Evolutionary conservation across 2,113 vertebrate species (phyloP), one percentile per base, ranked within the genome.

Genomic region (Alosa alosa): DNA sequence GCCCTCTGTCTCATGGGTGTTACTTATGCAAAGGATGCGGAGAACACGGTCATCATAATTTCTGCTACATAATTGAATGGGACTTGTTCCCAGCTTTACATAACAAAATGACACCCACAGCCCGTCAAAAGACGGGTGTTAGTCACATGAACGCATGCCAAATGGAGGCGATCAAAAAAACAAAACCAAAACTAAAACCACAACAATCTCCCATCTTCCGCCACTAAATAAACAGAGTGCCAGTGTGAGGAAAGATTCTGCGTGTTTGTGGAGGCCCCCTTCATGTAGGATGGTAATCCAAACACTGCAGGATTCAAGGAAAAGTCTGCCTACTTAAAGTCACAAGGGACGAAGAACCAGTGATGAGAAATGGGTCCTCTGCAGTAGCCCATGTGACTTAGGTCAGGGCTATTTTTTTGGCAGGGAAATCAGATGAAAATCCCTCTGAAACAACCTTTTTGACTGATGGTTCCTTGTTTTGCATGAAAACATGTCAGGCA

Each of bases 351-450:
- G 11, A 78, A 13, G 11, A 78, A 78, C 72, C 36, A 41, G 72
- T 17, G 31, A 78, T 78, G 72, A 39, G 72, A 78, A 78, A 78
- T 39, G 31, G 31, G 72, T 39, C 36, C n/a, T 15, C 31, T 78
- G 72, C 10, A 78, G 36, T 15, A 78, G 31, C 13, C 64, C 25
- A 36, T 36, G 31, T 75, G 68, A 75, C 68, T 39, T 39, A 39
- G 36, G 36, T 78, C 31, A 17, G 10, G 31, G 36, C 31, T 36
- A n/a, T 15, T 36, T 78, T 31, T 39, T 13, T 10, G 72, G 72
- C 72, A 78, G 72, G 36, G 36, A 36, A 78, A 78, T 78, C 31
- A 78, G 25, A 31, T 78, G 72, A 78, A 78, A 68, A 68, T n/a
- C 20, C 22, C 22, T 7, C 57, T 68, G 64, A 68, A 68, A 68